Base-by-base conservation (phyloP, 1,140 invertebrate genomes). In the Monochamus saltuarius region DNA sequence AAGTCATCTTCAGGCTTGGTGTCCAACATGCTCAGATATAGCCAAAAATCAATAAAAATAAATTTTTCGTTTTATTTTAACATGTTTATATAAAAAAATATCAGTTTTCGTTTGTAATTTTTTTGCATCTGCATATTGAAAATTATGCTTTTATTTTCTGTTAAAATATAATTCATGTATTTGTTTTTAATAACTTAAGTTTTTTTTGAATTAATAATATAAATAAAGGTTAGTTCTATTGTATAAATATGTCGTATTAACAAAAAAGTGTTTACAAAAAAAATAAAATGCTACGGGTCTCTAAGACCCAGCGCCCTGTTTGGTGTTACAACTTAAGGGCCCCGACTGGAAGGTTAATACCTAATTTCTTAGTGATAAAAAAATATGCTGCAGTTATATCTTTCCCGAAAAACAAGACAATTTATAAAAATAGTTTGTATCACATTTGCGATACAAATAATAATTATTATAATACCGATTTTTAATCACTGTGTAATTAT, bases 201-300 rank as follows among this genome's bases (percentile, higher is more conserved):
- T 47, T 13, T 16, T 14, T 19, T 45, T 13, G 29, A 39, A 37
- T 16, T 56, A 36, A 13, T 8, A 51, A 58, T 47, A 6, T 29
- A 29, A 45, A 36, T 50, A 53, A 54, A 53, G 7, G 52, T 62
- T 49, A 58, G 51, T 49, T 56, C 52, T 57, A 56, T 47, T 56
- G 13, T 40, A 37, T 42, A n/a, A 37, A 16, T 35, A 11, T 34
- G 19, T 62, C 55, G 52, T 36, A 19, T 34, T 52, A 52, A 29
- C 36, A n/a, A 52, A 13, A 14, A 34, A 37, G 6, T 4, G 1
- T n/a, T 2, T 34, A 39, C 7, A 11, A 2, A 2, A 59, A 46
- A 16, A 59, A 40, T 38, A 40, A 37, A 36, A 39, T 2, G 11
- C n/a, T n/a, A 17, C 36, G 22, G 17, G 9, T 35, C n/a, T n/a